A percentile compares a stretch with the other conserved stretches of the same genome.
Conservation (phyloP, 2,797 vertebrate genomes). For the Threskiornis aethiopicus region DNA sequence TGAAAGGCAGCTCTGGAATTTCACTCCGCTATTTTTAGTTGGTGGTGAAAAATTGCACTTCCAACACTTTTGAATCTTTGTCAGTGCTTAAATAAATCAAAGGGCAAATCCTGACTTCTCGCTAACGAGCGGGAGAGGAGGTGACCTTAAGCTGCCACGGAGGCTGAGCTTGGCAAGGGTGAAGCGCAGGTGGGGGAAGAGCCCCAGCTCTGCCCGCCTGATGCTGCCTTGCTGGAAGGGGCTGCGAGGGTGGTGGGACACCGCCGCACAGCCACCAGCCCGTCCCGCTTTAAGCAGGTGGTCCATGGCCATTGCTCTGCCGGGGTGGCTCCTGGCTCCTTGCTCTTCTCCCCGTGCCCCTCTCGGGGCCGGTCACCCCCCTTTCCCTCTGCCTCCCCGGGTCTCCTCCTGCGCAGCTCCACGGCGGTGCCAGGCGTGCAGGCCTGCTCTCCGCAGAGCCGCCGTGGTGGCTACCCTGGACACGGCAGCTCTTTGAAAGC, state of each 20-base stretch:
- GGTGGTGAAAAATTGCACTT: not conserved
- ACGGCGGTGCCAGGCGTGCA: fast-evolving
- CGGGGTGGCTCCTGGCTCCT: not conserved
- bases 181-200: fast-evolving
- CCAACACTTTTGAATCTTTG: not conserved
- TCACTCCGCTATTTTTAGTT: conserved; percentile 6
- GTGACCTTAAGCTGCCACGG: not conserved
- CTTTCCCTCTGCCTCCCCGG: not conserved
- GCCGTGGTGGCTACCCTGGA: fast-evolving
- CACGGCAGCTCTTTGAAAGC: not conserved
- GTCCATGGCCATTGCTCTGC: fast-evolving
- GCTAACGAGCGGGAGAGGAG: fast-evolving
- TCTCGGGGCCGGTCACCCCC: not conserved
- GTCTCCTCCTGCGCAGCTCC: not conserved
- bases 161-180: not conserved
- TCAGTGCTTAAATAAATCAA: not conserved
- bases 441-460: not conserved
- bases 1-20: conserved; percentile 49
- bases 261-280: fast-evolving
- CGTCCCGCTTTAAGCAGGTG: not conserved
- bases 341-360: not conserved
- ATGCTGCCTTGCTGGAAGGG: not conserved
- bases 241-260: not conserved
- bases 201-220: fast-evolving
- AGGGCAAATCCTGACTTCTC: not conserved